These are phyloP conservation scores for Agriopis aurantiaria DNA, from an alignment of 2,888 invertebrate genomes.

Conservation along the genomic window DNA sequence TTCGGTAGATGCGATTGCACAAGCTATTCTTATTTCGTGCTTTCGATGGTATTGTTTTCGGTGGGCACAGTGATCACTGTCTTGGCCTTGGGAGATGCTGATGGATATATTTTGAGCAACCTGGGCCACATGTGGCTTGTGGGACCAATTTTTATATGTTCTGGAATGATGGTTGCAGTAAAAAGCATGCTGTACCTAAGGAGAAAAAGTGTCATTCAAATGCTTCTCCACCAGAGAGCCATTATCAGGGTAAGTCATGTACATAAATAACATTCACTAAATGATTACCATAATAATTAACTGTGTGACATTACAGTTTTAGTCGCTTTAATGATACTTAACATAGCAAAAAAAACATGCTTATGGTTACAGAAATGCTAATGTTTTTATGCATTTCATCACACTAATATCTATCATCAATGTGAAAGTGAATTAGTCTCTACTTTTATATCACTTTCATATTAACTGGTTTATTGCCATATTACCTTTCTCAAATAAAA, in stretches of 20 bases:
- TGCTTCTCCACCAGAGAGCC: slow-evolving; percentile 88
- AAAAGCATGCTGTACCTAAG: slow-evolving; percentile 89
- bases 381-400: no score
- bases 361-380: neutral
- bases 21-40: slow-evolving; percentile 88
- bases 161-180: slow-evolving; percentile 89
- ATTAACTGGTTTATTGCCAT: no score
- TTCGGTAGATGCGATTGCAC: slow-evolving; percentile 89
- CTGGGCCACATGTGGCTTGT: slow-evolving; percentile 90
- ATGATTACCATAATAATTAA: slow-evolving; percentile 20
- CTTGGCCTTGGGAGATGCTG: slow-evolving; percentile 87
- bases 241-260: slow-evolving; percentile 84
- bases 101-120: slow-evolving; percentile 87
- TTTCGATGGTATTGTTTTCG: slow-evolving; percentile 88
- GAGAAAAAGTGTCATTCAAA: slow-evolving; percentile 88
- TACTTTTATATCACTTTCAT: no score
- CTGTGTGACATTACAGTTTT: slow-evolving; percentile 8
- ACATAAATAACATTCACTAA: slow-evolving; percentile 9
- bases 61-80: slow-evolving; percentile 89
- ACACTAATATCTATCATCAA: no score
- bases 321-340: neutral
- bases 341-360: neutral
- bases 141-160: slow-evolving; percentile 89
- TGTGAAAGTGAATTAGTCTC: no score
- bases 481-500: no score